Conservation (phyloP, 2,797 vertebrate genomes). For the Lepilemur ruficaudatus region DNA sequence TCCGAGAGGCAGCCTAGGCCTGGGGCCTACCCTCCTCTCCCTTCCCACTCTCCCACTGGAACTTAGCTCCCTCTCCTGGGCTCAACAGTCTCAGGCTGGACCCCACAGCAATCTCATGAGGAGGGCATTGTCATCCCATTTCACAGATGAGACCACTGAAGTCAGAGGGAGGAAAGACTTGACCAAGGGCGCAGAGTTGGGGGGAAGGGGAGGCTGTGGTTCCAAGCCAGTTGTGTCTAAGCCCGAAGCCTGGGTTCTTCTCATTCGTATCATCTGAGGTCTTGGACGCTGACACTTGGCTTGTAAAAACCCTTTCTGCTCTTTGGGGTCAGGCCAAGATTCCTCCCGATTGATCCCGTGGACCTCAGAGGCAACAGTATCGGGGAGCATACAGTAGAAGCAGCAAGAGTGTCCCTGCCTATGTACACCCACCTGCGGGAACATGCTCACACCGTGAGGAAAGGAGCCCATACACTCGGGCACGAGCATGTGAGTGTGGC, state of each 20-base stretch:
- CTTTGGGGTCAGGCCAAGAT: neutral
- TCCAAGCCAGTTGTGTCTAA: neutral
- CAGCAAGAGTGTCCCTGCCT: neutral
- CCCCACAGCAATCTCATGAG: neutral
- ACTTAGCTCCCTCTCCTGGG: neutral
- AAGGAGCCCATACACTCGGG: neutral
- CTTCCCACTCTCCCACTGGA: neutral
- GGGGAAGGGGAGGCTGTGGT: neutral
- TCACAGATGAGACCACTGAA: neutral
- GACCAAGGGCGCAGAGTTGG: neutral
- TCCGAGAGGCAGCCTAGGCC: neutral
- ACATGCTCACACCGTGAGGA: neutral
- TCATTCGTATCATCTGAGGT: neutral
- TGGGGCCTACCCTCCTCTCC: neutral
- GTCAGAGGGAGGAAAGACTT: neutral
- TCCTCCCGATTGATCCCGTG: neutral
- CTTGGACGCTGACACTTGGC: neutral
- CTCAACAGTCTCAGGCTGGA: neutral
- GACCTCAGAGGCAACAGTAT: neutral
- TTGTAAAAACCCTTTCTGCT: conserved; percentile 2
- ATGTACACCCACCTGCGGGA: neutral
- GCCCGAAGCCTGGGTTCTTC: conserved; percentile 7
- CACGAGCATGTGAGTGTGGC: neutral
- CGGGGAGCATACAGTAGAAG: neutral
- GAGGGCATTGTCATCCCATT: neutral